A percentile compares a stretch with the other conserved stretches of the same genome.
Conservation (phyloP, 2,113 vertebrate genomes). For the Cacatua alba region DNA sequence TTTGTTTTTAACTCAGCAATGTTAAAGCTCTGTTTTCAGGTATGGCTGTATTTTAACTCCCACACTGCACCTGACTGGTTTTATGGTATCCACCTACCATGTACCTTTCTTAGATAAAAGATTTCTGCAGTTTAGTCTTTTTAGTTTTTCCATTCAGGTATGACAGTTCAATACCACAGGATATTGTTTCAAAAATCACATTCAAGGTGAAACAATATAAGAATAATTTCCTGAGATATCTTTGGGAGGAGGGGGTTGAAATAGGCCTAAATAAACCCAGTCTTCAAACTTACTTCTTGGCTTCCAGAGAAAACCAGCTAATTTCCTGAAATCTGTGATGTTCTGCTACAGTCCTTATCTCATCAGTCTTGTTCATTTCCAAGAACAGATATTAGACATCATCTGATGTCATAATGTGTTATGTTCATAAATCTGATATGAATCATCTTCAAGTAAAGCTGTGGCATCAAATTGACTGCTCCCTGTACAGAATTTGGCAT, state of each 20-base stretch:
- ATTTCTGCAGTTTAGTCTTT: neutral
- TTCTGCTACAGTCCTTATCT: constrained; percentile 46
- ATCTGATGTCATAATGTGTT: constrained; percentile 46
- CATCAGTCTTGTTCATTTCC: constrained; percentile 30
- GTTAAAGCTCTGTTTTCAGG: neutral
- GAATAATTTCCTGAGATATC: neutral
- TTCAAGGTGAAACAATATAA: neutral
- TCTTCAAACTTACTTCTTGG: neutral
- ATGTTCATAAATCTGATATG: constrained; percentile 26
- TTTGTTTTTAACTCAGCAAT: constrained; percentile 9
- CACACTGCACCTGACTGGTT: neutral
- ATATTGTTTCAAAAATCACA: neutral
- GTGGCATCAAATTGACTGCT: constrained; percentile 13
- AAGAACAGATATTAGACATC: constrained; percentile 22
- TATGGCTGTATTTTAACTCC: constrained; percentile 33
- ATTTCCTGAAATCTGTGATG: constrained; percentile 36
- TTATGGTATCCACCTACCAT: neutral
- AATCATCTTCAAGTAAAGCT: constrained; percentile 38
- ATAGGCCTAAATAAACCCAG: neutral
- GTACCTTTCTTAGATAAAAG: neutral
- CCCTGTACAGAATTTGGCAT: neutral
- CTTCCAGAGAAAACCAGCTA: constrained; percentile 18
- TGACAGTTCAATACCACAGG: neutral
- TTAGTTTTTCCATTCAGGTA: constrained; percentile 25
- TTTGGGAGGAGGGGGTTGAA: neutral